Evolutionary conservation across 2,797 vertebrate species (phyloP).

Genomic region (Macrochelys suwanniensis): DNA sequence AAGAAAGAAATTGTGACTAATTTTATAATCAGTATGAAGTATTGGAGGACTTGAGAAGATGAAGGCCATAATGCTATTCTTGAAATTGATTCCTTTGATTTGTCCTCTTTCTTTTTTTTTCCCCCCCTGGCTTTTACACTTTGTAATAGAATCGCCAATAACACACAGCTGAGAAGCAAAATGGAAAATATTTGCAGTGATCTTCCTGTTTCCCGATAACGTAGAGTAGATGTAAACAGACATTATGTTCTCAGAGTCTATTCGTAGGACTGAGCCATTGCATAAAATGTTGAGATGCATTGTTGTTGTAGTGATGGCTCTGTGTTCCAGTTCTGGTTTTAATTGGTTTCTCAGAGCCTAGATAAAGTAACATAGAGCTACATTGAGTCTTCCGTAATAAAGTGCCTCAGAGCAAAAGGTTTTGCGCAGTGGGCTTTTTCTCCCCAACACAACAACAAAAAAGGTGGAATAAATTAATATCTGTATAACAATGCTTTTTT

Average conservation of each 20-base stretch:
- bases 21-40: conserved; percentile 12
- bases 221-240: neutral
- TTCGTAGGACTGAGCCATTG: neutral
- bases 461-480: neutral
- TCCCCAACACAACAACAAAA: neutral
- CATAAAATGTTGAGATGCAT: neutral
- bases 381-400: neutral
- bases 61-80: neutral
- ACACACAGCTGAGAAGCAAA: neutral
- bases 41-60: neutral
- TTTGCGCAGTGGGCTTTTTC: neutral
- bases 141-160: neutral
- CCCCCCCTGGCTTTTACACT: neutral
- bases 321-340: neutral
- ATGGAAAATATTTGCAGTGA: conserved; percentile 1
- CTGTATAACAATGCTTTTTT: neutral
- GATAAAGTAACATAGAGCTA: neutral
- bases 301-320: neutral
- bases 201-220: neutral
- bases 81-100: neutral
- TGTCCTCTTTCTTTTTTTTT: neutral
- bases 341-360: neutral
- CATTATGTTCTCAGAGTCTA: neutral
- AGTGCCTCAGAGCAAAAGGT: neutral
- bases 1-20: conserved; percentile 34